Percentiles rank a stretch among this genome's conserved stretches.
Conservation (phyloP, 2,113 vertebrate genomes). For the Macquaria australasica region DNA sequence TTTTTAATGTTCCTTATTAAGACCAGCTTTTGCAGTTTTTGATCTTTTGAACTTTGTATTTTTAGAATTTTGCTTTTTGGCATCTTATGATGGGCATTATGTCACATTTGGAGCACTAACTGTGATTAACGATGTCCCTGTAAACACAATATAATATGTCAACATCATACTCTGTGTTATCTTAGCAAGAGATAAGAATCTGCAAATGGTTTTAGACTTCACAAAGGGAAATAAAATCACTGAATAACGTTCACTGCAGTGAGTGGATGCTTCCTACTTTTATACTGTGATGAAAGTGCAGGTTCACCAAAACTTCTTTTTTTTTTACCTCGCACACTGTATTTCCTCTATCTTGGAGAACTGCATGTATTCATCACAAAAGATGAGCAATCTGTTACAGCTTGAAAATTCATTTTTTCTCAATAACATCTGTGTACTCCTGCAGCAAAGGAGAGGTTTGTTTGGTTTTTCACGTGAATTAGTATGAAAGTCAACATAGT, state of each 20-base stretch:
- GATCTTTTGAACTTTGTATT: neutral
- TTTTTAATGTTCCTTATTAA: neutral
- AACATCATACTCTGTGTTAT: neutral
- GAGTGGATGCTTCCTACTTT: neutral
- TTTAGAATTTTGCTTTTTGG: neutral
- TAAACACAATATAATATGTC: neutral
- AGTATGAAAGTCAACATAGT: conserved; percentile 16
- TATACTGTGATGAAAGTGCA: neutral
- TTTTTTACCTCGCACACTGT: neutral
- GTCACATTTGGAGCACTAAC: neutral
- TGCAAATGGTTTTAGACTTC: neutral
- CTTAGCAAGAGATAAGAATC: neutral
- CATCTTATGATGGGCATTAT: neutral
- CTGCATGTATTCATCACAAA: neutral
- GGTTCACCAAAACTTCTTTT: neutral
- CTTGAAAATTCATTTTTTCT: neutral
- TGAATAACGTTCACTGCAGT: neutral
- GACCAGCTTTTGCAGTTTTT: neutral
- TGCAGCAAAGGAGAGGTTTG: conserved; percentile 14
- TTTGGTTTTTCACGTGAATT: conserved; percentile 28
- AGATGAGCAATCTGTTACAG: neutral
- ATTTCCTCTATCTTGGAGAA: neutral
- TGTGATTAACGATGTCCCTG: neutral
- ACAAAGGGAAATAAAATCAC: neutral
- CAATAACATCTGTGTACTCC: neutral